Conservation (phyloP, 1,140 invertebrate species). For the Cydia splendana region DNA sequence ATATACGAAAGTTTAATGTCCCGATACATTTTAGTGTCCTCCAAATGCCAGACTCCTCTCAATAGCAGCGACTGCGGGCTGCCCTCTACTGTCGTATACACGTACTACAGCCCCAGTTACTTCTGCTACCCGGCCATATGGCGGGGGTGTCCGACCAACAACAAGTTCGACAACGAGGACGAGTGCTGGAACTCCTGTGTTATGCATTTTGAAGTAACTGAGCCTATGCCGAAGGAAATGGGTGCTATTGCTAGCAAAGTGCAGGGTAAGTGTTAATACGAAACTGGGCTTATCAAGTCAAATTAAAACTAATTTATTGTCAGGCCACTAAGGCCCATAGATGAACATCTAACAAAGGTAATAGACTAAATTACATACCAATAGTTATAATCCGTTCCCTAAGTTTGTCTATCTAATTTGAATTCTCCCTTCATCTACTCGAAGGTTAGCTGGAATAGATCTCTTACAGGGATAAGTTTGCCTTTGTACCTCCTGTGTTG, state of each 20-base stretch:
- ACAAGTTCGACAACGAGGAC: constrained; percentile 55
- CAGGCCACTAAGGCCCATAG: too few species aligned
- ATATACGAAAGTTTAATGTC: too few species aligned
- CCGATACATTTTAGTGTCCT: background rate
- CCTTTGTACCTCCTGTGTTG: too few species aligned
- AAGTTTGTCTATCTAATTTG: too few species aligned
- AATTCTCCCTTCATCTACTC: too few species aligned
- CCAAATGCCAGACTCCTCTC: constrained; percentile 22
- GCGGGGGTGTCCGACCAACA: constrained; percentile 56
- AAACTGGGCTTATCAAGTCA: background rate
- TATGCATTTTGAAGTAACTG: constrained; percentile 25
- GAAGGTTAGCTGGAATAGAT: too few species aligned
- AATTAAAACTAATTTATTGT: too few species aligned
- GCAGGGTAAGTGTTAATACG: background rate
- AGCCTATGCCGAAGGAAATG: background rate
- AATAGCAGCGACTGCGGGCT: constrained; percentile 52
- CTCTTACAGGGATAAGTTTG: too few species aligned
- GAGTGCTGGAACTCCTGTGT: constrained; percentile 49
- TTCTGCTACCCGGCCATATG: constrained; percentile 55
- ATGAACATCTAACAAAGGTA: too few species aligned
- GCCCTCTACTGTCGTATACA: constrained; percentile 47
- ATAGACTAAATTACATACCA: too few species aligned
- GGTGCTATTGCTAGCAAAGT: background rate
- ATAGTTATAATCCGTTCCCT: too few species aligned
- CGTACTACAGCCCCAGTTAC: constrained; percentile 60